Percentiles rank a stretch among this genome's conserved stretches.
Conservation (phyloP, 2,888 invertebrate species). For the Platerodrilus igneus region DNA sequence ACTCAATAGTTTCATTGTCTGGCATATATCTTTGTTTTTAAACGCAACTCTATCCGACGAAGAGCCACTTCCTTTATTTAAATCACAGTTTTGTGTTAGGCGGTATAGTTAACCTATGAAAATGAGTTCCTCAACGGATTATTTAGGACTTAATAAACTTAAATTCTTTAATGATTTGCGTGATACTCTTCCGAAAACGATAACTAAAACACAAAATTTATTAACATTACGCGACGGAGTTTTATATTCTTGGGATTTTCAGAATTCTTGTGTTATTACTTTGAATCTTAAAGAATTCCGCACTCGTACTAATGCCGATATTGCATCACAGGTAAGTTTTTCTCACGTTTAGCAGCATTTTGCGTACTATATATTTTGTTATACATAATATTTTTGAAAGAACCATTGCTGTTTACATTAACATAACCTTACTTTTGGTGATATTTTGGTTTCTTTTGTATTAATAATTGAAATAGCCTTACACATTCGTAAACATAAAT, state of each 20-base stretch:
- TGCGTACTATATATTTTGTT: too few species aligned
- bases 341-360: too few species aligned
- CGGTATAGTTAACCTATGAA: too few species aligned
- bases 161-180: slow-evolving; percentile 59
- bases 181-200: slow-evolving; percentile 52
- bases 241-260: slow-evolving; percentile 63
- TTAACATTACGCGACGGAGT: slow-evolving; percentile 62
- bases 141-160: slow-evolving; percentile 56
- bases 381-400: too few species aligned
- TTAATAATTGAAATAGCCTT: too few species aligned
- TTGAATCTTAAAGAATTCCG: slow-evolving; percentile 54
- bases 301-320: slow-evolving; percentile 47
- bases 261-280: slow-evolving; percentile 60
- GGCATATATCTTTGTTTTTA: too few species aligned
- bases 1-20: too few species aligned
- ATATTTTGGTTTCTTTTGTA: too few species aligned
- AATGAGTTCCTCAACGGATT: slow-evolving; percentile 58
- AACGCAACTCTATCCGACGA: too few species aligned
- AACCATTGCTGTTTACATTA: slow-evolving; percentile 13
- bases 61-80: too few species aligned
- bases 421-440: slow-evolving; percentile 22
- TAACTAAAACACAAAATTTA: slow-evolving; percentile 58
- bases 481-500: too few species aligned
- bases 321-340: slow-evolving; percentile 57
- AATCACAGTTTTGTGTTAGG: too few species aligned